Conservation (phyloP, 92 coral and sea anemone species). For the Virgularia gustaviana region DNA sequence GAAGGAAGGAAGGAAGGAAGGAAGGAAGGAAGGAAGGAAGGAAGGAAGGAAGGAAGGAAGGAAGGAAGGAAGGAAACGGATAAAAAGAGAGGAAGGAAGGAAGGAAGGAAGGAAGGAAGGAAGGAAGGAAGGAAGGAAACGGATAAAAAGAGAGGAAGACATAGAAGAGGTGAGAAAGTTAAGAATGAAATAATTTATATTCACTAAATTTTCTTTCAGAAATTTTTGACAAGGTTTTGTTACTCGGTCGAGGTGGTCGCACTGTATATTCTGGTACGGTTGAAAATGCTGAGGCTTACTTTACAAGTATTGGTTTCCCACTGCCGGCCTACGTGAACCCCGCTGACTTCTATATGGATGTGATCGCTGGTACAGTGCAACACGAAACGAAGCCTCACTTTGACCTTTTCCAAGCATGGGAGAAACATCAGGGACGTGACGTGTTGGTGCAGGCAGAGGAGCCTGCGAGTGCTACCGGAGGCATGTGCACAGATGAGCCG, state of each 20-base stretch:
- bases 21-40: not conserved
- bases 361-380: conserved; percentile 16
- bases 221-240: conserved; percentile 27
- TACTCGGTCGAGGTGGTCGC: conserved; percentile 30
- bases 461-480: too few relatives aligned
- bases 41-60: not conserved
- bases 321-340: conserved; percentile 36
- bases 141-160: not conserved
- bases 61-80: not conserved
- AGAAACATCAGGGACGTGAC: conserved; percentile 18
- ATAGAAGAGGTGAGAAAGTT: not conserved
- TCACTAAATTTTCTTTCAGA: not conserved
- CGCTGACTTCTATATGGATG: conserved; percentile 39
- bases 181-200: not conserved
- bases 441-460: too few relatives aligned
- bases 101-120: not conserved
- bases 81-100: not conserved
- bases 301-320: conserved; percentile 22
- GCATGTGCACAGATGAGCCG: too few relatives aligned
- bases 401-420: conserved; percentile 26
- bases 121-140: not conserved
- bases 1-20: not conserved
- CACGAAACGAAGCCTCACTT: not conserved
- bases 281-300: conserved; percentile 23
- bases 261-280: conserved; percentile 30